phyloP scores from a whole-genome alignment of 2,888 invertebrate species.

The Mimachlamys varia region DNA sequence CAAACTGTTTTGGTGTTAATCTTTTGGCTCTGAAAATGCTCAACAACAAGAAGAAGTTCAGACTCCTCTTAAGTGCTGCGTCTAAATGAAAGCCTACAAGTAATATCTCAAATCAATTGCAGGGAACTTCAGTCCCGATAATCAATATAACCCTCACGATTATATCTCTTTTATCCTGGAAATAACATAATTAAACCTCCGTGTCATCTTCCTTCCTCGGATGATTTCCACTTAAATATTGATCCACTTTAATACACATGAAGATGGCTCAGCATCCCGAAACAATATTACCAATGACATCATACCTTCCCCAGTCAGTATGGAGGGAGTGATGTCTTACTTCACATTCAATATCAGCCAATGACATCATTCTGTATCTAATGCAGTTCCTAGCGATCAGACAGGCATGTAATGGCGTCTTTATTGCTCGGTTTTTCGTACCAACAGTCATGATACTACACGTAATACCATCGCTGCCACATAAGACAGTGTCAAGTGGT shows the following conservation, averaged over 20 bases:
- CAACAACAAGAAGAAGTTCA: not conserved
- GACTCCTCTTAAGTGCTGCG: not conserved
- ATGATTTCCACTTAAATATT: not conserved
- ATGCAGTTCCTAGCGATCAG: not conserved
- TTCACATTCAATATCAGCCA: not conserved
- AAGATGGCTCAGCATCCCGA: not conserved
- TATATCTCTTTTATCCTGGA: slow-evolving; percentile 2
- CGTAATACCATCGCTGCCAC: not conserved
- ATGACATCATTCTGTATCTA: slow-evolving; percentile 22
- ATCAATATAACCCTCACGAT: not conserved
- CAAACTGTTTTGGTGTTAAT: not conserved
- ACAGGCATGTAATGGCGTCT: not conserved
- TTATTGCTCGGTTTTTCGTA: not conserved
- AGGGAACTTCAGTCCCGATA: not conserved
- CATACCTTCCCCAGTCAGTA: not conserved
- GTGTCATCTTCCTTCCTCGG: not conserved
- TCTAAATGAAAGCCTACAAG: not conserved
- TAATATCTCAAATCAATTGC: not conserved
- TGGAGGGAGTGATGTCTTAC: not conserved
- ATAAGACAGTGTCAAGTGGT: not conserved
- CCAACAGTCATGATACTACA: slow-evolving; percentile 1
- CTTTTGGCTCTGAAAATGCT: not conserved
- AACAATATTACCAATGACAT: not conserved
- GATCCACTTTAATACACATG: not conserved
- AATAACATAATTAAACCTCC: slow-evolving; percentile 22